phyloP scores from a whole-genome alignment of 2,888 invertebrate species.

The Ormyrus thymus region DNA sequence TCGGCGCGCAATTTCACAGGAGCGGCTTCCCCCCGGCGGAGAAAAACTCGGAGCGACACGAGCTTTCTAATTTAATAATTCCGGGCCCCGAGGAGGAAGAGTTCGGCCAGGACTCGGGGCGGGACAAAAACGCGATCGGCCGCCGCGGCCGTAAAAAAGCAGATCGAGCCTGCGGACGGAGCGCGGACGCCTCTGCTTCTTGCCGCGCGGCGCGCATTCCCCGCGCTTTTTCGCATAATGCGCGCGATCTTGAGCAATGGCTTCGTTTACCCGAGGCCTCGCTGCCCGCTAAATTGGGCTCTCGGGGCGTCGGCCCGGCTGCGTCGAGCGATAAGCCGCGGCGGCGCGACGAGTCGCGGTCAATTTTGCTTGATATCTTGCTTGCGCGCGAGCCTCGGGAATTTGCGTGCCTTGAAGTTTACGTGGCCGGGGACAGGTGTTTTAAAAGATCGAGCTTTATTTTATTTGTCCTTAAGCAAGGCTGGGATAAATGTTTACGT shows the following conservation, averaged over 20 bases:
- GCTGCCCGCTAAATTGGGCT: background rate
- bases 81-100: slow-evolving; percentile 38
- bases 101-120: background rate
- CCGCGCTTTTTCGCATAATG: background rate
- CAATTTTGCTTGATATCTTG: slow-evolving; percentile 15
- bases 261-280: slow-evolving; percentile 15
- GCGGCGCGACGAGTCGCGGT: background rate
- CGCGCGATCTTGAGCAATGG: slow-evolving; percentile 21
- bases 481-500: too few species aligned
- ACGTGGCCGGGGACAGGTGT: background rate
- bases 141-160: too few species aligned
- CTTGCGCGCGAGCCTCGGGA: background rate
- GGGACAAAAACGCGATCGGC: too few species aligned
- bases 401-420: background rate
- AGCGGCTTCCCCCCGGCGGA: background rate
- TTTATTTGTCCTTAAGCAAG: too few species aligned
- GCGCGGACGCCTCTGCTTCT: background rate
- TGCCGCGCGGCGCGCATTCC: background rate
- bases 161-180: too few species aligned
- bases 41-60: slow-evolving; percentile 48
- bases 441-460: too few species aligned
- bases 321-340: background rate
- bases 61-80: slow-evolving; percentile 56
- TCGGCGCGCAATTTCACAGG: slow-evolving; percentile 41
- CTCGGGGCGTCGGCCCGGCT: slow-evolving; percentile 9